These are phyloP conservation scores for Proteles cristata DNA, from an alignment of 2,113 vertebrate species.

Conservation along the genomic window DNA sequence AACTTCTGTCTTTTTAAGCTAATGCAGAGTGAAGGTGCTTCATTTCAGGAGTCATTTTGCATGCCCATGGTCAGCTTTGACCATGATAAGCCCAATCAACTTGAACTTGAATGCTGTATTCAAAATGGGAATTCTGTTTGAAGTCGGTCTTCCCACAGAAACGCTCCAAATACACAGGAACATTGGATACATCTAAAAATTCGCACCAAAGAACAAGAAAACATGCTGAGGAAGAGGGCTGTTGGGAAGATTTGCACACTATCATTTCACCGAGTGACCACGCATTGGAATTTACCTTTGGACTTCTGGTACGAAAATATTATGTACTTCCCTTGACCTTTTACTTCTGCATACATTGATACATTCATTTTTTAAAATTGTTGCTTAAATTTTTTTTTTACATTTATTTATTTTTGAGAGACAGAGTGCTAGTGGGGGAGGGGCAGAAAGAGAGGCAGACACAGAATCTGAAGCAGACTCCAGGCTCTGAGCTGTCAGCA, in stretches of 20 bases:
- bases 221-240: background rate
- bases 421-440: no score
- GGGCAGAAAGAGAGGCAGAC: no score
- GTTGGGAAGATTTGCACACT: rapidly evolving
- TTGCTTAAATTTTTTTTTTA: no score
- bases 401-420: no score
- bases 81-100: rapidly evolving
- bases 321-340: background rate
- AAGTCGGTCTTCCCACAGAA: background rate
- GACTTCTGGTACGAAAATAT: background rate
- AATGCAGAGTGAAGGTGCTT: background rate
- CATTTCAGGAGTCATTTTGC: background rate
- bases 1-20: background rate
- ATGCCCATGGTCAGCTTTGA: background rate
- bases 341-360: background rate
- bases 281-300: background rate
- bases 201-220: background rate
- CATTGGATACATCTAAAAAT: background rate
- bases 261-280: background rate
- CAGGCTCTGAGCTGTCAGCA: no score
- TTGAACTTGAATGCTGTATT: background rate
- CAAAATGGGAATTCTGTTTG: background rate
- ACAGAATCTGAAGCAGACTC: no score
- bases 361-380: background rate
- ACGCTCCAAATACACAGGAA: background rate